phyloP scores from a whole-genome alignment of 2,888 invertebrate genomes.

The Prionchulus punctatus region DNA sequence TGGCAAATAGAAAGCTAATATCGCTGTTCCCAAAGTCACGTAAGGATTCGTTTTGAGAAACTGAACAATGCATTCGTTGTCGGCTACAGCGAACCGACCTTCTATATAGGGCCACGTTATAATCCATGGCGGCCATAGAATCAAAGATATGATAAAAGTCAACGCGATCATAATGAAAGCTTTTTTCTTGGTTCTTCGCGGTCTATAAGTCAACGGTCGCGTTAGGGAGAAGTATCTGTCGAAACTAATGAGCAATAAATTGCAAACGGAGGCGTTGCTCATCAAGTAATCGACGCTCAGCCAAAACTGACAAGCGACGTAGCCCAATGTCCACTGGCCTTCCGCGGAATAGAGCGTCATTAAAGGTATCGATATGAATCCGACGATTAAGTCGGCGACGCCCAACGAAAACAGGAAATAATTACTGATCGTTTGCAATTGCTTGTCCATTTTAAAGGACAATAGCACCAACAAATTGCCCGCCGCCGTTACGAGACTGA shows the following conservation, averaged over 20 bases:
- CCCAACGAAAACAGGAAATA: constrained; percentile 85
- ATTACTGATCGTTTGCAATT: constrained; percentile 93
- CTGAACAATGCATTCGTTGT: constrained; percentile 86
- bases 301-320: constrained; percentile 62
- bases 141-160: constrained; percentile 83
- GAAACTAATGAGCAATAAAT: constrained; percentile 91
- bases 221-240: constrained; percentile 74
- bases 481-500: constrained; percentile 23
- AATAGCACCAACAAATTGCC: constrained; percentile 67
- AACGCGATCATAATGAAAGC: constrained; percentile 82
- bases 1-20: constrained; percentile 93
- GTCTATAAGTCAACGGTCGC: constrained; percentile 82
- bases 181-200: constrained; percentile 73
- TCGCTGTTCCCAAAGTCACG: constrained; percentile 87
- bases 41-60: constrained; percentile 96
- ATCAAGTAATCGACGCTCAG: constrained; percentile 90
- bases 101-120: constrained; percentile 97
- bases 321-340: constrained; percentile 88
- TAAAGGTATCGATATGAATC: constrained; percentile 87
- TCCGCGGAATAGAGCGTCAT: constrained; percentile 81
- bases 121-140: constrained; percentile 99
- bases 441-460: constrained; percentile 94
- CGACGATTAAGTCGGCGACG: constrained; percentile 91
- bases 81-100: constrained; percentile 64
- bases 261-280: constrained; percentile 92